Evolutionary conservation across 2,113 vertebrate species (phyloP).

Genomic region (Talpa occidentalis): DNA sequence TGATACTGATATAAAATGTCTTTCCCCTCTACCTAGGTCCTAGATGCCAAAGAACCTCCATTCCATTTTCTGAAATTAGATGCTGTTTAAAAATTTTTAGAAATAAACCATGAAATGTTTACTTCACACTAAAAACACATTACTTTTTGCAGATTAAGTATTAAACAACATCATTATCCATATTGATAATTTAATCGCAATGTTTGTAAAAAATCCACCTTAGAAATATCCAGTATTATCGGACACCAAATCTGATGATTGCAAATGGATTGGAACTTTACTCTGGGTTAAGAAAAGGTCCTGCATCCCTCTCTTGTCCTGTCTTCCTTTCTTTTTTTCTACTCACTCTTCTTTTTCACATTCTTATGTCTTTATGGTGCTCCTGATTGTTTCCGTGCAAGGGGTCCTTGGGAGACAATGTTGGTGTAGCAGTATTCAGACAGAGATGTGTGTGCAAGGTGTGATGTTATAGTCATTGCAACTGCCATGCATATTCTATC

Average conservation of each 20-base stretch:
- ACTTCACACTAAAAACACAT: conserved; percentile 2
- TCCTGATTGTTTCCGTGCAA: background rate
- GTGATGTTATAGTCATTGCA: background rate
- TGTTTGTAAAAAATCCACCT: conserved; percentile 13
- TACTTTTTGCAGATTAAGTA: background rate
- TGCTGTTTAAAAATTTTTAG: conserved; percentile 35
- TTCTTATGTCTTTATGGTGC: background rate
- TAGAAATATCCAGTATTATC: background rate
- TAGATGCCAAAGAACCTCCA: background rate
- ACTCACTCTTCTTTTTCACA: background rate
- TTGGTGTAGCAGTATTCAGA: background rate
- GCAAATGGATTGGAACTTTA: conserved; percentile 24
- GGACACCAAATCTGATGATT: conserved; percentile 42
- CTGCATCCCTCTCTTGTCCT: background rate
- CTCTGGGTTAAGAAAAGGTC: background rate
- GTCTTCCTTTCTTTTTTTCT: background rate
- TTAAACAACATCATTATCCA: conserved; percentile 28
- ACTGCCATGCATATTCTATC: background rate
- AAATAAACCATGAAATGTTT: conserved; percentile 27
- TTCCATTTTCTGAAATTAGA: conserved; percentile 12
- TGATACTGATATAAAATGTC: background rate
- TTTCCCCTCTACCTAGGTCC: background rate
- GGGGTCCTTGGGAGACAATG: background rate
- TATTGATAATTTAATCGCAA: conserved; percentile 35
- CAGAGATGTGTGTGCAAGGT: background rate